A percentile compares a stretch with the other conserved stretches of the same genome.
phyloP scores from a whole-genome alignment of 92 coral and sea anemone species.

The Epizoanthus illoricatus region DNA sequence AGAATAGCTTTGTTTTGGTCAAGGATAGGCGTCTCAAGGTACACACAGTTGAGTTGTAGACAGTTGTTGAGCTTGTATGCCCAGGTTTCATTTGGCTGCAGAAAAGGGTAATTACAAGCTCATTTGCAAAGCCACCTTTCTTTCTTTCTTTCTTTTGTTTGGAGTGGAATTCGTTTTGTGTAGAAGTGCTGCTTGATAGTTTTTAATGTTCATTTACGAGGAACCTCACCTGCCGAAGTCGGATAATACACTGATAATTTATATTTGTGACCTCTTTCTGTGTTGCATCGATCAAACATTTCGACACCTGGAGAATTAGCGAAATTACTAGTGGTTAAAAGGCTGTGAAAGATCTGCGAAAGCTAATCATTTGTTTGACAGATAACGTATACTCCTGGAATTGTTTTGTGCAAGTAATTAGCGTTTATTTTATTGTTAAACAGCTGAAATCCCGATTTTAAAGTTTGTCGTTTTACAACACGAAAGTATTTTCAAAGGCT shows the following conservation, averaged over 20 bases:
- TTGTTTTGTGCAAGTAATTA: slow-evolving; percentile 21
- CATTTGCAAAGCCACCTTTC: slow-evolving; percentile 22
- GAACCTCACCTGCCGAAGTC: not conserved
- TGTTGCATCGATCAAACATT: slow-evolving; percentile 7
- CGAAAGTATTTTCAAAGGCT: not conserved
- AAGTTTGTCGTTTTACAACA: slow-evolving; percentile 8
- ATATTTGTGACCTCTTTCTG: not conserved
- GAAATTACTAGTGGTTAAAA: slow-evolving; percentile 7
- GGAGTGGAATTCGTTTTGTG: slow-evolving; percentile 10
- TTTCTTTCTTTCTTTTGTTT: slow-evolving; percentile 17
- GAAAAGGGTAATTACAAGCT: slow-evolving; percentile 26
- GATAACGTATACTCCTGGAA: slow-evolving; percentile 1
- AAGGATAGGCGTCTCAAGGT: slow-evolving; percentile 73
- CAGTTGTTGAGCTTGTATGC: not conserved
- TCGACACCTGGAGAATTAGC: slow-evolving; percentile 16
- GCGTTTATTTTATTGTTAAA: slow-evolving; percentile 24
- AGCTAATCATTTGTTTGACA: slow-evolving; percentile 15
- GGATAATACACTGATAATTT: not conserved
- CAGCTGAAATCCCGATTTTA: not conserved
- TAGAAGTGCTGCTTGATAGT: slow-evolving; percentile 23
- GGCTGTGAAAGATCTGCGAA: not conserved
- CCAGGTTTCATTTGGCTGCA: slow-evolving; percentile 20
- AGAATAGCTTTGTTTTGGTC: slow-evolving; percentile 64
- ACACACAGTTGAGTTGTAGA: slow-evolving; percentile 19
- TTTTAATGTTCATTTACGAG: slow-evolving; percentile 2